Evolutionary conservation across 2,888 invertebrate genomes (phyloP).

Genomic region (Bombylius major): DNA sequence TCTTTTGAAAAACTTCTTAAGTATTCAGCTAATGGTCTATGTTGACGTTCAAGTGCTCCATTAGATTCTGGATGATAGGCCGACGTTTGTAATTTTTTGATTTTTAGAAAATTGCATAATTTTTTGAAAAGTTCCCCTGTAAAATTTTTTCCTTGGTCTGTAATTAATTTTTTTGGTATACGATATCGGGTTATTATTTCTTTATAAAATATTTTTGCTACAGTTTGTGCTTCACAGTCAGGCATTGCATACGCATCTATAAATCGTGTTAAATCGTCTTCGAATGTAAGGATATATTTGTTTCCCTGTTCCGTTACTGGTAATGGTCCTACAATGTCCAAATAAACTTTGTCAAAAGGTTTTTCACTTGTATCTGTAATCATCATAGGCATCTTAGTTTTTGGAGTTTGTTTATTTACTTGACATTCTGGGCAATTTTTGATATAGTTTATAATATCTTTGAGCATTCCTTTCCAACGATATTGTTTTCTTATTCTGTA

Average conservation of each 20-base stretch:
- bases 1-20: too few relatives aligned
- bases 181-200: not conserved
- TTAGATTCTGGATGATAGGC: too few relatives aligned
- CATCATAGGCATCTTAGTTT: not conserved
- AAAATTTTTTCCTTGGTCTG: constrained; percentile 6
- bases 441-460: not conserved
- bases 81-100: too few relatives aligned
- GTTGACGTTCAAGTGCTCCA: too few relatives aligned
- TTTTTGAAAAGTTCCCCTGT: not conserved
- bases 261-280: constrained; percentile 2
- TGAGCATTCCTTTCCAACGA: too few relatives aligned
- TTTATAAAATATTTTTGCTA: not conserved
- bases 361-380: not conserved
- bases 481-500: too few relatives aligned
- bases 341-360: constrained; percentile 5
- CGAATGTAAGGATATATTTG: not conserved
- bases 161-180: not conserved
- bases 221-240: not conserved
- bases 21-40: too few relatives aligned
- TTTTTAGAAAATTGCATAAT: too few relatives aligned
- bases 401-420: not conserved
- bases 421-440: not conserved
- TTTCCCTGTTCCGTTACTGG: not conserved
- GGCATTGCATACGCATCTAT: not conserved
- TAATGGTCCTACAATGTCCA: constrained; percentile 5